These are phyloP conservation scores for Mormyrus proboscirostris DNA, from an alignment of 2,797 vertebrate species.

Conservation along the genomic window DNA sequence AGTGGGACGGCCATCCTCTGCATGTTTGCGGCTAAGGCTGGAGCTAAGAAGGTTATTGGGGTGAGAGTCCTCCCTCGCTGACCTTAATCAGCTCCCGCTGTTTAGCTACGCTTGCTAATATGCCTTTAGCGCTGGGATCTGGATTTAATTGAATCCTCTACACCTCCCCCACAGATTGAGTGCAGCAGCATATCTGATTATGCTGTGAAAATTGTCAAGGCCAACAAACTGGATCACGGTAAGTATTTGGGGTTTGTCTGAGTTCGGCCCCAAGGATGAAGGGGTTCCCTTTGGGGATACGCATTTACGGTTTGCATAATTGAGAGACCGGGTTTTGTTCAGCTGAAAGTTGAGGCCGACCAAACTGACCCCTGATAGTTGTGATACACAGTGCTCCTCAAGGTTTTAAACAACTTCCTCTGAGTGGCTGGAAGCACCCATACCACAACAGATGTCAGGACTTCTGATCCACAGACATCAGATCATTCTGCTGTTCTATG, in stretches of 20 bases:
- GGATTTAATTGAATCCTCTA: not conserved
- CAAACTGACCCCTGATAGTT: not conserved
- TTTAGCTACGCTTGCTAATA: not conserved
- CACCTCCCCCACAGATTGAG: conserved; percentile 66
- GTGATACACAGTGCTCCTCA: not conserved
- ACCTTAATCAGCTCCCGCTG: not conserved
- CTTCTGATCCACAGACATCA: not conserved
- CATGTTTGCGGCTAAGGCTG: conserved; percentile 92
- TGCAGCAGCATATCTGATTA: conserved; percentile 94
- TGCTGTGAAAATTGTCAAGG: conserved; percentile 88
- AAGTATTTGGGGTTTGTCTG: conserved; percentile 35
- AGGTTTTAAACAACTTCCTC: not conserved
- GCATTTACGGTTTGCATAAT: not conserved
- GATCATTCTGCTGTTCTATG: not conserved
- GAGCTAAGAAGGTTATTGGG: conserved; percentile 85
- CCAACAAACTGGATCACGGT: conserved; percentile 88
- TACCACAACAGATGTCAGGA: not conserved
- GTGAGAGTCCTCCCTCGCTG: conserved; percentile 49
- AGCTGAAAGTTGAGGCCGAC: not conserved
- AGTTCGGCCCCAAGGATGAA: not conserved
- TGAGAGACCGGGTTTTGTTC: not conserved
- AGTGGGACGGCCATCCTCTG: conserved; percentile 90
- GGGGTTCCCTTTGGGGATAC: no score
- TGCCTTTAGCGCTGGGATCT: not conserved
- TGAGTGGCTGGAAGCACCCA: not conserved